Evolutionary conservation across 1,140 invertebrate genomes (phyloP).

Genomic region (Whitmania pigra): DNA sequence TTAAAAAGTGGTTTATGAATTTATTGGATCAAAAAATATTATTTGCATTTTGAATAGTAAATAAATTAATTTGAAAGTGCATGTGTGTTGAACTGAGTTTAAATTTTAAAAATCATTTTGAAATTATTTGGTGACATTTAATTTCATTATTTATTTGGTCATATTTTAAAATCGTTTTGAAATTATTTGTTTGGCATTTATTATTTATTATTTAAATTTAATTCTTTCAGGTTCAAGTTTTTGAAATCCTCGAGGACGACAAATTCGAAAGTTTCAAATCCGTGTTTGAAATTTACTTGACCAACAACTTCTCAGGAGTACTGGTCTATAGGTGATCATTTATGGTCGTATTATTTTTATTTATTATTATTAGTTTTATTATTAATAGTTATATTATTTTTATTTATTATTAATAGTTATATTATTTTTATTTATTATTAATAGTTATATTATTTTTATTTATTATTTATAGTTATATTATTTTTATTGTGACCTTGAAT

Average conservation of each 20-base stretch:
- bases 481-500: neutral
- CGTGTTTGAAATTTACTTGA: conserved; percentile 35
- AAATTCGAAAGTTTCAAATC: conserved; percentile 35
- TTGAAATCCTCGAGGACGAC: conserved; percentile 30
- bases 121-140: no score
- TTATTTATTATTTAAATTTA: no score
- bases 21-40: no score
- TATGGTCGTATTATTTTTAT: neutral
- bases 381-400: neutral
- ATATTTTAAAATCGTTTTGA: no score
- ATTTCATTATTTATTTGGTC: no score
- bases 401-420: neutral
- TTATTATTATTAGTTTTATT: conserved; percentile 20
- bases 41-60: no score
- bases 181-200: no score
- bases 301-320: conserved; percentile 68
- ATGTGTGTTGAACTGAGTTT: no score
- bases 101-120: no score
- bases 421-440: no score
- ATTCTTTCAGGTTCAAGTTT: conserved; percentile 53
- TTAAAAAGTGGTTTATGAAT: neutral
- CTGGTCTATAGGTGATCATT: conserved; percentile 34
- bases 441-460: neutral
- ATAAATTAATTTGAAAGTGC: no score
- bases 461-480: no score